phyloP scores from a whole-genome alignment of 2,113 vertebrate species.

The Seriola dumerili region DNA sequence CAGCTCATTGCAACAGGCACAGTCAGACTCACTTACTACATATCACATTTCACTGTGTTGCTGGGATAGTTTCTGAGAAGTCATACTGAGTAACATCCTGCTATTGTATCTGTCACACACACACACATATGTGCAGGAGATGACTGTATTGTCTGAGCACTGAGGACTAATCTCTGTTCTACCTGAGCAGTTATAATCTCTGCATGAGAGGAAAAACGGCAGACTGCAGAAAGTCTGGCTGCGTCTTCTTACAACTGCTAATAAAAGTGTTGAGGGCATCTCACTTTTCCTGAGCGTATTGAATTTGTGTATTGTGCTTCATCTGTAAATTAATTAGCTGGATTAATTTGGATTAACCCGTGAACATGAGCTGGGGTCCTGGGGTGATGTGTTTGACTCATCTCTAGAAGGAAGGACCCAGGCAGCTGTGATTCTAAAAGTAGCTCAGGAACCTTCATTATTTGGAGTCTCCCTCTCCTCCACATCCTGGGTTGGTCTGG shows the following conservation, averaged over 20 bases:
- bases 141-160: background rate
- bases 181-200: constrained; percentile 14
- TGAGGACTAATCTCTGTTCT: constrained; percentile 20
- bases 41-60: constrained; percentile 25
- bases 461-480: constrained; percentile 42
- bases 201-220: background rate
- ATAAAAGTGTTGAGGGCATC: background rate
- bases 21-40: constrained; percentile 3
- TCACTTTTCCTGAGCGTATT: background rate
- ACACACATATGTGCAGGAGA: background rate
- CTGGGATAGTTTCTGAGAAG: constrained; percentile 43
- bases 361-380: background rate
- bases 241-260: background rate
- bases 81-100: constrained; percentile 1
- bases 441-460: constrained; percentile 2
- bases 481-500: constrained; percentile 16
- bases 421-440: constrained; percentile 10
- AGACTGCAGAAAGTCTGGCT: background rate
- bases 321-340: background rate
- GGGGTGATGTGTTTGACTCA: background rate
- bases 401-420: background rate
- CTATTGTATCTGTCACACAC: constrained; percentile 42
- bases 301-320: background rate
- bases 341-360: constrained; percentile 1
- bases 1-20: constrained; percentile 24